phyloP scores from a whole-genome alignment of 30 jellyfish, hydroid and myxozoan species.

The Calvadosia cruxmelitensis region DNA sequence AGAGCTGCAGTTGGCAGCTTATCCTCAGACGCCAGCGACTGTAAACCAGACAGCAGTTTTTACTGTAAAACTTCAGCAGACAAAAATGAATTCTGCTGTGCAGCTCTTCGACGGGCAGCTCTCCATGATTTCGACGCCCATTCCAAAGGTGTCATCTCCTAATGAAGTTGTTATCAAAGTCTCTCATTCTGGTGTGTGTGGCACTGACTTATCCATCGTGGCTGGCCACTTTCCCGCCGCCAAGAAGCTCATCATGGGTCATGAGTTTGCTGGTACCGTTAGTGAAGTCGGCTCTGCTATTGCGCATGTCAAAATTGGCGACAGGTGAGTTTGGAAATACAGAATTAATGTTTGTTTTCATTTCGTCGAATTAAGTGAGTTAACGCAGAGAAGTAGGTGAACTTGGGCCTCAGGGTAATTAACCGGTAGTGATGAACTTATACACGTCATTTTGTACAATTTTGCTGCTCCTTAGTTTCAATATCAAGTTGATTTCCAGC shows the following conservation, averaged over 20 bases:
- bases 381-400: too few species aligned
- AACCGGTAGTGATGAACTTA: too few species aligned
- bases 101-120: conserved; percentile 47
- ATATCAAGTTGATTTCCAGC: too few species aligned
- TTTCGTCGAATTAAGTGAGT: too few species aligned
- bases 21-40: too few species aligned
- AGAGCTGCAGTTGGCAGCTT: too few species aligned
- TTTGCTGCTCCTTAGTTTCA: too few species aligned
- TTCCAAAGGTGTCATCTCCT: conserved; percentile 30
- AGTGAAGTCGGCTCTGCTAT: conserved; percentile 42
- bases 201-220: conserved; percentile 53
- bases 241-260: conserved; percentile 45
- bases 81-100: conserved; percentile 56
- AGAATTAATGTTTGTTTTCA: background rate
- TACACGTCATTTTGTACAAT: too few species aligned
- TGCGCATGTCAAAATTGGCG: conserved; percentile 58
- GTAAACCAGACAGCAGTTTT: too few species aligned
- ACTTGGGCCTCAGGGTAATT: too few species aligned
- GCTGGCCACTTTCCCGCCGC: conserved; percentile 55
- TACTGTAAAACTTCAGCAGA: background rate
- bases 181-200: conserved; percentile 59
- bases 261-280: conserved; percentile 67
- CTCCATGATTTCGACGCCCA: conserved; percentile 35
- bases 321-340: conserved; percentile 21
- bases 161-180: conserved; percentile 54